Base-by-base conservation (phyloP, 2,797 vertebrate genomes). In the Oceanodroma leucorhoa region DNA sequence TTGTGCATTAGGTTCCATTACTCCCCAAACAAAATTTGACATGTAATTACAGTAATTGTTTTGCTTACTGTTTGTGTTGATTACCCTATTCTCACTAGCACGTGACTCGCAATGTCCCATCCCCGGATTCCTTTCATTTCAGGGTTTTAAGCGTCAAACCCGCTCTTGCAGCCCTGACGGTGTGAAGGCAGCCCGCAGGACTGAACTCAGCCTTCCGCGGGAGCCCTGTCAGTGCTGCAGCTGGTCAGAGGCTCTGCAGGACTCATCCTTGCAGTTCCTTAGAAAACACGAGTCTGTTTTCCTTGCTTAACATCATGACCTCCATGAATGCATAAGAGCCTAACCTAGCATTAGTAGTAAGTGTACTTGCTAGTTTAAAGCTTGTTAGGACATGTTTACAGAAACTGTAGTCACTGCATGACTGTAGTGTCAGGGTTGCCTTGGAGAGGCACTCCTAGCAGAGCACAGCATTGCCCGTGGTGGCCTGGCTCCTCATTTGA, bases 11-110 rank as follows among this genome's bases (percentile, higher is more conserved):
- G 61, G 72, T 8, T 89, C 94, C 93, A 96, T 96, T 87, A 96
- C 65, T 96, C 87, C 94, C 85, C 91, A 96, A 90, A 96, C 87
- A 86, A 87, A 94, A 93, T 94, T 88, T 67, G 76, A 45, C 36
- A 17, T 62, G 2, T 96, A 96, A 96, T 96, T 96, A 96, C 53
- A 75, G 55, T 96, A 96, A 96, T 96, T 95, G 94, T 78, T 91
- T 55, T 53, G 91, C 93, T 94, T 81, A 6, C 71, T 81, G 46
- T 43, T 94, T 43, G 82, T 53, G 40, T 91, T 96, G 55, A 95
- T 94, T 95, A 94, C 46, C 91, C 72, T 77, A 40, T 94, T 90
- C 93, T 81, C 61, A 8, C 26, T 72, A 16, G 75, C 91, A 81
- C 6, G 27, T 96, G 85, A 90, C 72, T 10, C 14, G 36, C 11